Evolutionary conservation across 2,888 invertebrate genomes (phyloP).

Genomic region (Limnephilus rhombicus): DNA sequence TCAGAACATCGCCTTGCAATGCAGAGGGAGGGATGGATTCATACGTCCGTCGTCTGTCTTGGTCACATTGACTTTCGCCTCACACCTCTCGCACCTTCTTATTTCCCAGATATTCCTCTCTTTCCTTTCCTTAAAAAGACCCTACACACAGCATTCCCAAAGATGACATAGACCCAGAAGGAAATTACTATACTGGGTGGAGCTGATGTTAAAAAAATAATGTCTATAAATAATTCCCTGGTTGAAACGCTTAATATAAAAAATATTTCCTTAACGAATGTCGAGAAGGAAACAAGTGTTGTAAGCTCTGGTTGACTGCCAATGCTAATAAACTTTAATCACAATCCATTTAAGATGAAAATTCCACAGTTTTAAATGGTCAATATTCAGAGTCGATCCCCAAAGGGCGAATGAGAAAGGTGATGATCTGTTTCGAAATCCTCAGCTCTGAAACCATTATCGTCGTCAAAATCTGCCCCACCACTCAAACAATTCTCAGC

Average conservation of each 20-base stretch:
- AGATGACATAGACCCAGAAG: too few species aligned
- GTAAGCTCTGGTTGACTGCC: background rate
- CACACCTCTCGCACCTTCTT: too few species aligned
- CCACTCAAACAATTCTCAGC: constrained; percentile 57
- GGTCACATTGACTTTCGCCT: too few species aligned
- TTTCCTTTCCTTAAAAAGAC: too few species aligned
- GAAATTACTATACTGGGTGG: too few species aligned
- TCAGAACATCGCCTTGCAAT: too few species aligned
- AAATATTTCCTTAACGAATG: background rate
- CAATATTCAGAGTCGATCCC: constrained; percentile 47
- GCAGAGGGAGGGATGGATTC: too few species aligned
- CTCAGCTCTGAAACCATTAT: constrained; percentile 54
- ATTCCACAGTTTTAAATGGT: background rate
- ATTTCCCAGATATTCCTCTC: too few species aligned
- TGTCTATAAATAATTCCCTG: too few species aligned
- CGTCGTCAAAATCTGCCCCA: constrained; percentile 59
- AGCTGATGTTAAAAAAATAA: background rate
- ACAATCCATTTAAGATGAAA: background rate
- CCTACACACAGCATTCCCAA: too few species aligned
- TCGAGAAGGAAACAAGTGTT: background rate
- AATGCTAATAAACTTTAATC: background rate
- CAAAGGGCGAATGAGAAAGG: constrained; percentile 57
- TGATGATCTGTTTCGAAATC: constrained; percentile 60
- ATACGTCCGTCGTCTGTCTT: too few species aligned
- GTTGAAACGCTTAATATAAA: too few species aligned